Evolutionary conservation across 2,113 vertebrate species (phyloP).

Genomic region (Clarias macrocephalus): DNA sequence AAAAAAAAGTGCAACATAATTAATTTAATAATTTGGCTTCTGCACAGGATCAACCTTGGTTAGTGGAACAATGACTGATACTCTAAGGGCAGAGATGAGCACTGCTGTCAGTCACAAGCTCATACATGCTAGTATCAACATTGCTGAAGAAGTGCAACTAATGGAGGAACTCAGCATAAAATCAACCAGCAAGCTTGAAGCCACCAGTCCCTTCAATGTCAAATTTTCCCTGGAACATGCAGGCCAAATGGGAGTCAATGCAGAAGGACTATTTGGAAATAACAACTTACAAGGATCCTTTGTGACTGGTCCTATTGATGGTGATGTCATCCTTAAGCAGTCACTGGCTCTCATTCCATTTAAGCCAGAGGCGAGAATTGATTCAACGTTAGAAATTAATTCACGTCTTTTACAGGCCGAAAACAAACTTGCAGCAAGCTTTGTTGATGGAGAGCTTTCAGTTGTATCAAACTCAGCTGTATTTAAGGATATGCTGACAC

Average conservation of each 20-base stretch:
- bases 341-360: conserved; percentile 65
- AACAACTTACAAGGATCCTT: conserved; percentile 71
- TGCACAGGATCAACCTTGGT: conserved; percentile 79
- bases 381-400: conserved; percentile 78
- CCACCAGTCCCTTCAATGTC: conserved; percentile 77
- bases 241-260: conserved; percentile 63
- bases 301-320: conserved; percentile 70
- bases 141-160: conserved; percentile 65
- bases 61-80: conserved; percentile 63
- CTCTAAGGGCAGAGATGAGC: conserved; percentile 66
- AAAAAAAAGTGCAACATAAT: not conserved
- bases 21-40: conserved; percentile 33
- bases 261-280: conserved; percentile 68
- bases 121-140: conserved; percentile 75
- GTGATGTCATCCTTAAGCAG: conserved; percentile 68
- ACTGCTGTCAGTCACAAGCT: conserved; percentile 80
- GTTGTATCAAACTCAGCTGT: conserved; percentile 77
- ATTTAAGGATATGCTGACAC: conserved; percentile 75
- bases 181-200: conserved; percentile 71
- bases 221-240: conserved; percentile 69
- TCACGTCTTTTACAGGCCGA: conserved; percentile 75
- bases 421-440: conserved; percentile 74
- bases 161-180: conserved; percentile 66
- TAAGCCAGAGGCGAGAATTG: conserved; percentile 67
- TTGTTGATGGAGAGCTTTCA: conserved; percentile 69